Evolutionary conservation across 2,113 vertebrate genomes (phyloP).

Genomic region (Buteo buteo): DNA sequence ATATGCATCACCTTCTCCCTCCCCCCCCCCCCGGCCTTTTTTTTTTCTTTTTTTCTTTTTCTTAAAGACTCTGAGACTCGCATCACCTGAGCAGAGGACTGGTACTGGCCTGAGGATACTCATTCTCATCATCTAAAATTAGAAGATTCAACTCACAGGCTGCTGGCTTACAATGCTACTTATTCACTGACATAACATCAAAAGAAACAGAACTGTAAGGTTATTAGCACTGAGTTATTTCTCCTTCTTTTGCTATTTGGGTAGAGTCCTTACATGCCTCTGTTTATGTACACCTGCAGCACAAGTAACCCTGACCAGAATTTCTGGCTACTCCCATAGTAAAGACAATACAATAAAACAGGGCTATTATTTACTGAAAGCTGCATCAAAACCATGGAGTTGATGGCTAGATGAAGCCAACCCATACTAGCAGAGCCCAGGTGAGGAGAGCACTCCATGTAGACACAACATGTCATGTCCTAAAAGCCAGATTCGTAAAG

Average conservation of each 20-base stretch:
- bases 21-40: too few relatives aligned
- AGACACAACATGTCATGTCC: neutral
- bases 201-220: neutral
- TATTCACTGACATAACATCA: neutral
- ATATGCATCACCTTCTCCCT: accelerated
- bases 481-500: neutral
- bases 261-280: neutral
- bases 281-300: neutral
- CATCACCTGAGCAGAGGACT: neutral
- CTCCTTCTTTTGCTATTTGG: neutral
- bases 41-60: neutral
- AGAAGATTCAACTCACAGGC: neutral
- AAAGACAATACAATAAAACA: neutral
- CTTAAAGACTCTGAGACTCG: neutral
- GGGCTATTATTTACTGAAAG: neutral
- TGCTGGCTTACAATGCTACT: neutral
- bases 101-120: neutral
- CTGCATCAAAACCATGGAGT: neutral
- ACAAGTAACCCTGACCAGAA: neutral
- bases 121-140: neutral
- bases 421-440: neutral
- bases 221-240: neutral
- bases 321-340: neutral
- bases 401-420: neutral
- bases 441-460: neutral